Evolutionary conservation across 2,888 invertebrate species (phyloP), one percentile per base, ranked within the genome.

Genomic region (Tanaodytes sp.): DNA sequence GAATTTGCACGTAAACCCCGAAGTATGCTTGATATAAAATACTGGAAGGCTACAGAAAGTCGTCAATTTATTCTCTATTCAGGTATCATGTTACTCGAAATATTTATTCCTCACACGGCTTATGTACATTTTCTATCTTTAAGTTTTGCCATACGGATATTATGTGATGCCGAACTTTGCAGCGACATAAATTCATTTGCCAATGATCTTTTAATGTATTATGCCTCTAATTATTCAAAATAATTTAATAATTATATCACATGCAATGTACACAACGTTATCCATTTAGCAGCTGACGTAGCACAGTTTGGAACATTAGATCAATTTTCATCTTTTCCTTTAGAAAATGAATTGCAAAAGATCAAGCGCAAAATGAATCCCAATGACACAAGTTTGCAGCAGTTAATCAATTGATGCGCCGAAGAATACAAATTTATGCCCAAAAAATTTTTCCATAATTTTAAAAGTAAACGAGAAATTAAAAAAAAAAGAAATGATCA

Each of bases 331-430:
- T 33, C 33, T 11, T 33, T 8, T 33, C 3, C 12, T 11, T 33
- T 33, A 11, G 33, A 33, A 33, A 33, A 33, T 33, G 33, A 33
- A 33, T 11, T 33, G 33, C 33, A 33, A n/a, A 33, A 33, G n/a
- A 33, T 33, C 3, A 33, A 33, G n/a, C 5, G n/a, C 3, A 33
- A 33, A 33, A 11, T n/a, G 3, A 11, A 33, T n/a, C n/a, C 33
- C 2, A 33, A 33, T n/a, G 33, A 33, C n/a, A n/a, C n/a, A n/a
- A n/a, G n/a, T n/a, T n/a, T n/a, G n/a, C n/a, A n/a, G n/a, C n/a
- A n/a, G n/a, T n/a, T n/a, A n/a, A n/a, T n/a, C n/a, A n/a, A n/a
- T n/a, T n/a, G n/a, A n/a, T n/a, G n/a, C n/a, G n/a, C n/a, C n/a
- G n/a, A n/a, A n/a, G n/a, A n/a, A n/a, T n/a, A n/a, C n/a, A n/a